These are phyloP conservation scores for Abscondita cerata DNA, from an alignment of 2,888 invertebrate genomes.

Conservation along the genomic window DNA sequence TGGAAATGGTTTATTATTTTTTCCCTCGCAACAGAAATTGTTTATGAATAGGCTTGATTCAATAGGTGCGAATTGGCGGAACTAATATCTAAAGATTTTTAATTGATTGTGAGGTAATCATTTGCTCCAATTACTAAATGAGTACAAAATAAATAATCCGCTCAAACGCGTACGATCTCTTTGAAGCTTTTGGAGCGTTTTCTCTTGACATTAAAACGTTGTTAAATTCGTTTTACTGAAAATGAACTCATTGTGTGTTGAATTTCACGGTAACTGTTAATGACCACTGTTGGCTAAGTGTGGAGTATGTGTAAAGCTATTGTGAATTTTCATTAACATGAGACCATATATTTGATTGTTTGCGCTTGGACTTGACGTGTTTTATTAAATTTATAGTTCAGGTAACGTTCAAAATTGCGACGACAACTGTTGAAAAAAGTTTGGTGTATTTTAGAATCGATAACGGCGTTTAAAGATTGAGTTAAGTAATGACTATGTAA, in stretches of 20 bases:
- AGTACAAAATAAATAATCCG: neutral
- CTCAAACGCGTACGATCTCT: neutral
- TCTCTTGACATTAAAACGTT: neutral
- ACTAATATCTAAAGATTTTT: too few relatives aligned
- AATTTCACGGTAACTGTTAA: constrained; percentile 17
- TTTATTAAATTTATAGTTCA: neutral
- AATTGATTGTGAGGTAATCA: too few relatives aligned
- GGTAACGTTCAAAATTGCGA: too few relatives aligned
- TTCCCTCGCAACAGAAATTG: constrained; percentile 21
- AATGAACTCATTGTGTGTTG: constrained; percentile 12
- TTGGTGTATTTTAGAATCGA: too few relatives aligned
- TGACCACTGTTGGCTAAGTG: constrained; percentile 16
- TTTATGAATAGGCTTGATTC: constrained; percentile 13
- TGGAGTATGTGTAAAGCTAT: constrained; percentile 14
- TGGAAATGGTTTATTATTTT: constrained; percentile 35
- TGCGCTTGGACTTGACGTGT: constrained; percentile 10
- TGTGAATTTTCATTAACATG: constrained; percentile 21
- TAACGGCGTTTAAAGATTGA: too few relatives aligned
- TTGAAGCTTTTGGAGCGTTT: neutral
- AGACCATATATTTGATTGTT: constrained; percentile 20
- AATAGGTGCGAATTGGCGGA: too few relatives aligned
- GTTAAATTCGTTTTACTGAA: neutral
- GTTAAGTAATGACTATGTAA: too few relatives aligned
- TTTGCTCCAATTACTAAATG: too few relatives aligned
- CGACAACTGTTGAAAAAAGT: too few relatives aligned